Evolutionary conservation across 2,797 vertebrate genomes (phyloP), one percentile per base, ranked within the genome.

Genomic region (Cossypha polioptera): DNA sequence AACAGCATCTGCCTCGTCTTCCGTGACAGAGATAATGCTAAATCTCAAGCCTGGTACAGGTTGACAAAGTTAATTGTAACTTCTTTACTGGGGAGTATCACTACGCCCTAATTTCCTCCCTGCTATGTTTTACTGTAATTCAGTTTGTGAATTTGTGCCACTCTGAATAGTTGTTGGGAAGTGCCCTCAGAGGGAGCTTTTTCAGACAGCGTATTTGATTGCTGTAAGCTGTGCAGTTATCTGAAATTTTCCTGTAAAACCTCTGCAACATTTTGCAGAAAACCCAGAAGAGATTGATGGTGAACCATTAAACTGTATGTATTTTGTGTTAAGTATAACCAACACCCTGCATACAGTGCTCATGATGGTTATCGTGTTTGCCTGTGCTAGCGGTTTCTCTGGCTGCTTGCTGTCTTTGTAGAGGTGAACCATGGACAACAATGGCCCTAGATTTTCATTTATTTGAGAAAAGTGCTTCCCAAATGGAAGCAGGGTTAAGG

Each of bases 111-210:
- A 14, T 76, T 81, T 69, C 5, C 43, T 82, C 25, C 26, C n/a
- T 22, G 17, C 18, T 73, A 7, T 5, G 2, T 71, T 93, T 88
- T 47, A 18, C 15, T 73, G 18, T 50, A 35, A 16, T 80, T 58
- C 0, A 0, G 13, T 21, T 63, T 40, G 33, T 24, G 38, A 71
- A 53, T 75, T 84, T 3, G 0, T 31, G 51, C 12, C 21, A 1
- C 40, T 36, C 15, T n/a, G 54, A 53, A 10, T 28, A 51, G 21
- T 45, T 38, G 14, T 31, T 67, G 31, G 62, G 67, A 36, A 51
- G 29, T 33, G 13, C 33, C 24, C 7, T 54, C 10, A 24, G 55
- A 65, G 33, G 31, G 19, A 25, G 21, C 20, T 77, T 67, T 36
- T 66, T 35, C 48, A 48, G 71, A 58, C 19, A 14, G 13, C 2